A percentile compares a stretch with the other conserved stretches of the same genome.
These are phyloP conservation scores for Rhyacophila brunnea DNA, from an alignment of 1,140 invertebrate genomes.

Conservation along the genomic window DNA sequence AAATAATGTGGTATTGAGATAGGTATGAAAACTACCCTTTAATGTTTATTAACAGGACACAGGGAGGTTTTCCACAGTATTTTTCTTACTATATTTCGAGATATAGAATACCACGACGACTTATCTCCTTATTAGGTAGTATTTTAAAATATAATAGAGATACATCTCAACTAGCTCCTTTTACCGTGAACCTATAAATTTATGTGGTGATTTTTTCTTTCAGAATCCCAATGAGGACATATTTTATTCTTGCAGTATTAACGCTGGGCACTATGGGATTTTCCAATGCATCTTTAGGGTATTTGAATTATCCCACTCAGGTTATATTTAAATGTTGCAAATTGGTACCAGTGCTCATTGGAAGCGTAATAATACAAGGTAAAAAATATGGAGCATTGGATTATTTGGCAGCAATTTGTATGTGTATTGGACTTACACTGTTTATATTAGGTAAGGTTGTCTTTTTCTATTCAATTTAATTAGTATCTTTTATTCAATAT, in stretches of 20 bases:
- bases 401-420: conserved; percentile 78
- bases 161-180: too few relatives aligned
- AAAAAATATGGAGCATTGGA: conserved; percentile 84
- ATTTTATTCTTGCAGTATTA: conserved; percentile 78
- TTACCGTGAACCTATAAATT: too few relatives aligned
- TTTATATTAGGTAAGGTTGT: conserved; percentile 70
- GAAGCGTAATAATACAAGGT: conserved; percentile 87
- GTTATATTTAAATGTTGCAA: conserved; percentile 97
- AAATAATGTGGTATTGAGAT: too few relatives aligned
- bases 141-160: too few relatives aligned
- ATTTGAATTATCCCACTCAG: conserved; percentile 92
- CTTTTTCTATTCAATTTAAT: not conserved
- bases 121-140: too few relatives aligned
- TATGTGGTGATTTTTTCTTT: conserved; percentile 43
- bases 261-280: conserved; percentile 95
- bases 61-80: too few relatives aligned
- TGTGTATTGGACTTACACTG: conserved; percentile 89
- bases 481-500: too few relatives aligned
- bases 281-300: conserved; percentile 92
- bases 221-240: conserved; percentile 82
- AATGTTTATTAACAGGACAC: too few relatives aligned
- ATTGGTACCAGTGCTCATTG: conserved; percentile 90
- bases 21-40: too few relatives aligned
- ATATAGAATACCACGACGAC: too few relatives aligned
- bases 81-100: too few relatives aligned